Percentiles rank a stretch among this genome's conserved stretches.
Conservation (phyloP, 2,888 invertebrate genomes). For the Dicroscelio sp. region DNA sequence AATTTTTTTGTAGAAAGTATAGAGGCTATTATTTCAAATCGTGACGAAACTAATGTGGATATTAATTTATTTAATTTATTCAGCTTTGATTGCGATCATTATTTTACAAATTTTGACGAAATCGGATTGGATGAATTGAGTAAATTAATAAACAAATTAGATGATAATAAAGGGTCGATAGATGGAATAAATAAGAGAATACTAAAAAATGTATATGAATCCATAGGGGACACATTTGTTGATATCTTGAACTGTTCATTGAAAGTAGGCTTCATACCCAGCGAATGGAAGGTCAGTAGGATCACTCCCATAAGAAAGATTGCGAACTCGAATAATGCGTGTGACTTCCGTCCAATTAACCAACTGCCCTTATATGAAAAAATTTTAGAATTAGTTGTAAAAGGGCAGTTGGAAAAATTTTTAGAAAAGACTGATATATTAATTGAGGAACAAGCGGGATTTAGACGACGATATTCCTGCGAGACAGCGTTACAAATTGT, state of each 20-base stretch:
- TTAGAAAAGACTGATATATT: conserved; percentile 9
- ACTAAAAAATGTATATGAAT: conserved; percentile 21
- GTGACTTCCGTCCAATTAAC: conserved; percentile 22
- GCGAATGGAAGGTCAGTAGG: conserved; percentile 12
- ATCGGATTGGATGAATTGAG: background rate
- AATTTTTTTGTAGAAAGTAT: conserved; percentile 40
- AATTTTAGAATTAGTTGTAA: background rate
- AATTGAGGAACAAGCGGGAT: conserved; percentile 19
- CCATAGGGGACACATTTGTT: conserved; percentile 17
- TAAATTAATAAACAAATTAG: too few relatives aligned
- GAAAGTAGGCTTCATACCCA: background rate
- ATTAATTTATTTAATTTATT: conserved; percentile 57
- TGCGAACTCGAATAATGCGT: conserved; percentile 4
- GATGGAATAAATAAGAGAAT: conserved; percentile 25
- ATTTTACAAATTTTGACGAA: conserved; percentile 41
- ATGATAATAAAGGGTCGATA: conserved; percentile 21
- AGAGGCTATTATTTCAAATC: too few relatives aligned
- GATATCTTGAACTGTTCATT: conserved; percentile 7
- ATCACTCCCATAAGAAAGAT: background rate
- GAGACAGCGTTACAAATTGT: conserved; percentile 23
- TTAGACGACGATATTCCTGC: background rate
- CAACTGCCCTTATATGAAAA: conserved; percentile 20
- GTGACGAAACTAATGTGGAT: too few relatives aligned
- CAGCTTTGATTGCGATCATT: conserved; percentile 26
- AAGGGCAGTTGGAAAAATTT: conserved; percentile 1